phyloP scores from a whole-genome alignment of 35 echinoderm and acorn worm genomes.

The Hemicentrotus pulcherrimus region DNA sequence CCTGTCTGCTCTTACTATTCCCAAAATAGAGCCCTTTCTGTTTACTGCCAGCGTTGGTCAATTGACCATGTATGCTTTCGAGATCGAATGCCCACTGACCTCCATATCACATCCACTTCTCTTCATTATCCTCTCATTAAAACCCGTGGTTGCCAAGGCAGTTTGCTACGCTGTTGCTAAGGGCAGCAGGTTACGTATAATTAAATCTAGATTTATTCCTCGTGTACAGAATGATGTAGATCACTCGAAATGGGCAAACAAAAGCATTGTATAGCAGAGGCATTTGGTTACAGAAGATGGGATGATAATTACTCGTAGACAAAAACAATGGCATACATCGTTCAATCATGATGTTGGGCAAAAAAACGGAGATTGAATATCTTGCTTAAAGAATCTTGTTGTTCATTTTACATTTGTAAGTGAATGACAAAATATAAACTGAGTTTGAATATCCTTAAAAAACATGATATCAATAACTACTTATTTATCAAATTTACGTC shows the following conservation, averaged over 20 bases:
- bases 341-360: too few species aligned
- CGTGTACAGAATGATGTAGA: not conserved
- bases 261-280: not conserved
- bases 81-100: not conserved
- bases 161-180: not conserved
- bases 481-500: too few species aligned
- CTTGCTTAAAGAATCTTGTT: too few species aligned
- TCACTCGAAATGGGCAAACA: not conserved
- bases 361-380: too few species aligned
- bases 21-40: too few species aligned
- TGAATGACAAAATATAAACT: too few species aligned
- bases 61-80: not conserved
- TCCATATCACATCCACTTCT: not conserved
- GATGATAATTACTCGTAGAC: not conserved
- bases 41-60: not conserved
- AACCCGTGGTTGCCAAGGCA: not conserved
- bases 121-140: slow-evolving; percentile 6
- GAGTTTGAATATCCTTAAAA: too few species aligned
- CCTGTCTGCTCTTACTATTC: too few species aligned
- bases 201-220: not conserved
- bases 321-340: too few species aligned
- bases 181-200: not conserved
- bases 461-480: too few species aligned
- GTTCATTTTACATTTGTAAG: too few species aligned
- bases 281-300: not conserved